These are phyloP conservation scores for Idaea aversata DNA, from an alignment of 2,888 invertebrate species.

Conservation along the genomic window DNA sequence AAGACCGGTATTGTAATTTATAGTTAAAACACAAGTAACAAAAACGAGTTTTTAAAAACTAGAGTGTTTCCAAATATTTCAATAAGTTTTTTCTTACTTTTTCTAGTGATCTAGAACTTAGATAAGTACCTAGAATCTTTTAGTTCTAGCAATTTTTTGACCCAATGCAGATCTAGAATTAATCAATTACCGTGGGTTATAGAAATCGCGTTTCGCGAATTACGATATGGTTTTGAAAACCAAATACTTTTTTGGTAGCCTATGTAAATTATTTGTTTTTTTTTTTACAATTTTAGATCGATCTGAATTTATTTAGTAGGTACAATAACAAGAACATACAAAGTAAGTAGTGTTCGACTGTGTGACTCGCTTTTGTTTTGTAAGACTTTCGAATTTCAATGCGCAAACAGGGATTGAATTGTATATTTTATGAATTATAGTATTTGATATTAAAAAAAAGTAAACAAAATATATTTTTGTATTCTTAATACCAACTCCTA, in stretches of 20 bases:
- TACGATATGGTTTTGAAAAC: neutral
- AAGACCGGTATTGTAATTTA: too few species aligned
- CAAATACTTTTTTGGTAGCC: neutral
- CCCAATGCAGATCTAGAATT: neutral
- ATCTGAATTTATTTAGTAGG: neutral
- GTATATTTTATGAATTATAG: slow-evolving; percentile 47
- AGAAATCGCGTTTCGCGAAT: neutral
- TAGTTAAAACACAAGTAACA: too few species aligned
- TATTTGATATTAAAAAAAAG: slow-evolving; percentile 31
- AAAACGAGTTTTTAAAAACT: too few species aligned
- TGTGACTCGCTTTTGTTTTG: slow-evolving; percentile 20
- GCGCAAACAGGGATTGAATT: slow-evolving; percentile 68
- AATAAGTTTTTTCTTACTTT: too few species aligned
- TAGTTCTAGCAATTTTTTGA: neutral
- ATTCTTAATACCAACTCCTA: neutral
- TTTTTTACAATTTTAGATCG: neutral
- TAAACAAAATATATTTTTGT: neutral
- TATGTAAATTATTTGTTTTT: neutral
- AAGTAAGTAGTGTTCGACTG: slow-evolving; percentile 2
- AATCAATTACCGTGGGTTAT: neutral
- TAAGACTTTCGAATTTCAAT: slow-evolving; percentile 44
- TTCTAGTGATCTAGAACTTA: too few species aligned
- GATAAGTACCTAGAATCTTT: too few species aligned
- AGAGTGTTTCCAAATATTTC: too few species aligned
- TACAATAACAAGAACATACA: neutral